Evolutionary conservation across 1,140 invertebrate species (phyloP), one percentile per base, ranked within the genome.

Genomic region (Saccostrea glomerata): DNA sequence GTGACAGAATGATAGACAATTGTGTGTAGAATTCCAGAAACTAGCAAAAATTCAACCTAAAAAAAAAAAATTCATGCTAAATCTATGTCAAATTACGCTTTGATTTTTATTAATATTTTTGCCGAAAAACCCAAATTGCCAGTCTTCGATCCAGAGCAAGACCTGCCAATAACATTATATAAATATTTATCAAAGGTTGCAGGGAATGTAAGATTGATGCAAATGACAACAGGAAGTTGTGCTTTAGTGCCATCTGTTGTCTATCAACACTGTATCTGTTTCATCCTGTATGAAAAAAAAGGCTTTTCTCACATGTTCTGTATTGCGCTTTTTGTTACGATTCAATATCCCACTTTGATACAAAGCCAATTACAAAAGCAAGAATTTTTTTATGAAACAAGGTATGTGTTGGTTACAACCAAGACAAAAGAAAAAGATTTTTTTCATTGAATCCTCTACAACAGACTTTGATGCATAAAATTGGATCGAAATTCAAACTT

Each of bases 221-320:
- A 77, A 77, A 77, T 77, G 70, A 77, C 70, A 77, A 77, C 70
- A 77, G 70, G 70, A 77, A 77, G 70, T 77, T 30, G 70, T 15
- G 70, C 70, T 77, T 77, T 30, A 12, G 25, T 77, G 70, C 70
- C 70, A 77, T 77, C 70, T 77, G 70, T 77, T 36, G 70, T 30
- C 23, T 77, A 77, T 77, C 70, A 77, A 30, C 70, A 30, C 70
- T 30, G 70, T 77, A 77, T 77, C 70, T 77, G 70, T 77, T 77
- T 77, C 70, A 77, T 15, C 30, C 60, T n/a, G n/a, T 9, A 36
- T 36, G 2, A 23, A 30, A 77, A 77, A 77, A 77, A 30, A 77
- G 25, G 25, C 30, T 30, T 77, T 77, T 30, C 70, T 77, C 70
- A 77, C 70, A 77, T 77, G 70, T 77, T 77, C 23, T 36, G 70